These are phyloP conservation scores for Oreotrochilus melanogaster DNA, from an alignment of 2,113 vertebrate genomes.

Conservation along the genomic window DNA sequence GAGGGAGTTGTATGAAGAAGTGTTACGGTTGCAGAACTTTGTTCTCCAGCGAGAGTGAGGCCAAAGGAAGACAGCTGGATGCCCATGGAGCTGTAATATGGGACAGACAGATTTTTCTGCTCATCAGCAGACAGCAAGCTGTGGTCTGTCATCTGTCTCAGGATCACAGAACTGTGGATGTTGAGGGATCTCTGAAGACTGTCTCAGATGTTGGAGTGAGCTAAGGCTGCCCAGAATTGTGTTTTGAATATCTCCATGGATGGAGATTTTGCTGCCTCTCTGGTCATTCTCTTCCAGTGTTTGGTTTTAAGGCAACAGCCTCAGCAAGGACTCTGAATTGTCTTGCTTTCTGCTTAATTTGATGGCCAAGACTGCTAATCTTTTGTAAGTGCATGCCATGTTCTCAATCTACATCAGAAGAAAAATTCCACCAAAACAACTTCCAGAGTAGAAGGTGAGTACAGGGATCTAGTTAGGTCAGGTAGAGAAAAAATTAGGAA, in stretches of 20 bases:
- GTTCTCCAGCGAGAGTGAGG: not conserved
- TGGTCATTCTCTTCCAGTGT: too few species aligned
- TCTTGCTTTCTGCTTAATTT: not conserved
- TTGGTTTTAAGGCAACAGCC: not conserved
- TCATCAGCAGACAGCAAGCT: not conserved
- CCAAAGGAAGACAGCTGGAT: not conserved
- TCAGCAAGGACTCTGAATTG: fast-evolving
- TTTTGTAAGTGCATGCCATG: fast-evolving
- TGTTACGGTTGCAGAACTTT: fast-evolving
- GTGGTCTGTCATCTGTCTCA: too few species aligned
- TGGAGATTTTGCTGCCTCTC: not conserved
- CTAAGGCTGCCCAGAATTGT: fast-evolving
- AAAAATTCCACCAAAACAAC: too few species aligned
- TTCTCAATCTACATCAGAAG: too few species aligned
- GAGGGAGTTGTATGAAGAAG: not conserved
- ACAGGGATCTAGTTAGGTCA: too few species aligned
- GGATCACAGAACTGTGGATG: too few species aligned
- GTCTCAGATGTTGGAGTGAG: too few species aligned
- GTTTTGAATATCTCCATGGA: too few species aligned
- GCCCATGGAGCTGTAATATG: not conserved
- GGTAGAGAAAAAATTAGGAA: too few species aligned
- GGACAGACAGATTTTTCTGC: not conserved
- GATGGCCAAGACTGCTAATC: fast-evolving
- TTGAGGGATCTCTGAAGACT: not conserved
- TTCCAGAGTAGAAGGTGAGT: not conserved